Conservation (phyloP, 1,140 invertebrate genomes). For the Chrysomallon squamiferum region DNA sequence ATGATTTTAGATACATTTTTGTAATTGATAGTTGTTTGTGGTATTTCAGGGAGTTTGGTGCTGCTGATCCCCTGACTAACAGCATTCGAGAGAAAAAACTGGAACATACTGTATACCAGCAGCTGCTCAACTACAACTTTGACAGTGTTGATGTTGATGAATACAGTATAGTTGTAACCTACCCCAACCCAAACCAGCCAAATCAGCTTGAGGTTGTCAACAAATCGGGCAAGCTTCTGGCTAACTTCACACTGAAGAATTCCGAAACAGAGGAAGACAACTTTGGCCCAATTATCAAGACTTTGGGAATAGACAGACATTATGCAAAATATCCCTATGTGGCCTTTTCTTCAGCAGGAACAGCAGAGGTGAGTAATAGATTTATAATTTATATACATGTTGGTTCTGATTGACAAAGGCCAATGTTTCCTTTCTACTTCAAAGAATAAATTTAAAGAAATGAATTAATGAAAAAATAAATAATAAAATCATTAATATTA, state of each 20-base stretch:
- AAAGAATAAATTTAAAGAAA: too few relatives aligned
- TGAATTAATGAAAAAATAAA: too few relatives aligned
- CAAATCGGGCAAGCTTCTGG: neutral
- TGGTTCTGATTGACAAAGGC: too few relatives aligned
- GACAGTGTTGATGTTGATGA: conserved; percentile 21
- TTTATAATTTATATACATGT: too few relatives aligned
- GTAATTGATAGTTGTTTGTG: too few relatives aligned
- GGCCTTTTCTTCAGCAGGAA: conserved; percentile 13
- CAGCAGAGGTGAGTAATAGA: conserved; percentile 11
- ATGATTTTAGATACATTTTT: too few relatives aligned
- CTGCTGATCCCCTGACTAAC: conserved; percentile 12
- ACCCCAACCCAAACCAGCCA: conserved; percentile 10
- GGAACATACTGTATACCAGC: conserved; percentile 3
- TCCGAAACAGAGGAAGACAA: neutral
- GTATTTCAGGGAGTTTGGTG: conserved; percentile 20
- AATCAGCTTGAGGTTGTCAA: conserved; percentile 17
- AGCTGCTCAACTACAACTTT: conserved; percentile 16
- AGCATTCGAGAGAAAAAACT: conserved; percentile 12
- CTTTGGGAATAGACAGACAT: neutral
- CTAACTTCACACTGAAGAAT: conserved; percentile 9
- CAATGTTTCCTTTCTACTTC: too few relatives aligned
- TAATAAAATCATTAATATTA: too few relatives aligned
- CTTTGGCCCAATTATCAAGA: neutral
- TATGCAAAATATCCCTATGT: conserved; percentile 16
- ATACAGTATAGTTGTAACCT: conserved; percentile 15